These are phyloP conservation scores for Pteronotus mesoamericanus DNA, from an alignment of 2,797 vertebrate species.

Conservation along the genomic window DNA sequence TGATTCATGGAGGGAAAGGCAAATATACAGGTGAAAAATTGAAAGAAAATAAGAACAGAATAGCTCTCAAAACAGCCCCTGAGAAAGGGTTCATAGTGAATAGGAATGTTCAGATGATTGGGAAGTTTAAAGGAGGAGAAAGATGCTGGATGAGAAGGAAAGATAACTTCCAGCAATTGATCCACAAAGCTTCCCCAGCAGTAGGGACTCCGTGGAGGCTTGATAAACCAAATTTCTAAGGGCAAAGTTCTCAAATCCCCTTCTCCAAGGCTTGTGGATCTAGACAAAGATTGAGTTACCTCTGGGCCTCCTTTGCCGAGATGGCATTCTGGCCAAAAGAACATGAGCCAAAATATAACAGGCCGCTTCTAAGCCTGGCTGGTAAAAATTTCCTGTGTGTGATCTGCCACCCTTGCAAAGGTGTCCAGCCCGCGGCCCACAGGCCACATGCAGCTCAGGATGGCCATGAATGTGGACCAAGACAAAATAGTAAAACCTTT, in stretches of 20 bases:
- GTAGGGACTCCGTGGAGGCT: background rate
- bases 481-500: no score
- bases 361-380: background rate
- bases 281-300: background rate
- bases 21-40: background rate
- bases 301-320: background rate
- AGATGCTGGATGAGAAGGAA: background rate
- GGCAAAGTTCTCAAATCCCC: background rate
- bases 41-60: background rate
- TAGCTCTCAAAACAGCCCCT: background rate
- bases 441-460: no score
- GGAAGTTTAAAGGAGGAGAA: background rate
- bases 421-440: no score
- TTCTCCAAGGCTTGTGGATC: background rate
- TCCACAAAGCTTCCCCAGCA: background rate
- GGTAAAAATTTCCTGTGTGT: background rate
- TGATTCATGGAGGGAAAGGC: background rate
- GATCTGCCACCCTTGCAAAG: background rate
- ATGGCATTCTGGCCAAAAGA: background rate
- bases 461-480: no score
- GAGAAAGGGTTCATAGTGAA: background rate
- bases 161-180: background rate
- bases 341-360: background rate
- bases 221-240: background rate
- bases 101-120: background rate